Conservation (phyloP, 1,140 invertebrate genomes). For the Magallana ariakensis region DNA sequence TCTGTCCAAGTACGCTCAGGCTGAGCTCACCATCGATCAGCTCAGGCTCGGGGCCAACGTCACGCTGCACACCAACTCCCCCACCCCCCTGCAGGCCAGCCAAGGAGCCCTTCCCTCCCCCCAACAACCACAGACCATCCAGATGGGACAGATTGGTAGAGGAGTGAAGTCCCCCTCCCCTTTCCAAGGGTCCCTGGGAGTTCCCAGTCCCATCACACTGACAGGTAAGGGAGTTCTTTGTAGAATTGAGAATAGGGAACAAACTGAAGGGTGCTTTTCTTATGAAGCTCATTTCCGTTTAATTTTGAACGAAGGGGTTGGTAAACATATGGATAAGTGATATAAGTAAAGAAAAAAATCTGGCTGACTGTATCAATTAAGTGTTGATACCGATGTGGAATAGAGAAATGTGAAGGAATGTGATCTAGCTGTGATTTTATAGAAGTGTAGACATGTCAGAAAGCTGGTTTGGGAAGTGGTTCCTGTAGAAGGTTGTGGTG, state of each 20-base stretch:
- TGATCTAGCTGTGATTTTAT: too few relatives aligned
- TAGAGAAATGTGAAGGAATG: too few relatives aligned
- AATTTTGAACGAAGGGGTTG: too few relatives aligned
- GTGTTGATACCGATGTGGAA: too few relatives aligned
- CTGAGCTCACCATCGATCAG: constrained; percentile 79
- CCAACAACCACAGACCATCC: constrained; percentile 68
- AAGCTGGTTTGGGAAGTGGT: too few relatives aligned
- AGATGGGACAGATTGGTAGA: constrained; percentile 52
- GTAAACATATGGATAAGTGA: too few relatives aligned
- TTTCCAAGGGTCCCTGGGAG: constrained; percentile 54
- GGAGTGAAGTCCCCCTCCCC: constrained; percentile 51
- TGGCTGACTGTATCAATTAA: too few relatives aligned
- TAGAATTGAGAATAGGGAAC: too few relatives aligned
- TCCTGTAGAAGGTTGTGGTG: background rate
- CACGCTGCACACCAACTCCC: constrained; percentile 73
- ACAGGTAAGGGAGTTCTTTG: constrained; percentile 41
- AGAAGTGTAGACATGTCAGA: too few relatives aligned
- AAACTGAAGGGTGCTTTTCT: too few relatives aligned
- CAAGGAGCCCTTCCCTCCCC: constrained; percentile 60
- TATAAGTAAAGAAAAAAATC: too few relatives aligned
- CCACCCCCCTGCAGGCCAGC: constrained; percentile 70
- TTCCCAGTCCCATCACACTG: constrained; percentile 52
- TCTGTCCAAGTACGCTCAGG: constrained; percentile 78
- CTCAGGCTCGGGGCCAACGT: constrained; percentile 77
- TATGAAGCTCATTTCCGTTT: too few relatives aligned